A percentile compares a stretch with the other conserved stretches of the same genome.
Conservation (phyloP, 2,888 invertebrate species). For the Tryphoninae sp. region DNA sequence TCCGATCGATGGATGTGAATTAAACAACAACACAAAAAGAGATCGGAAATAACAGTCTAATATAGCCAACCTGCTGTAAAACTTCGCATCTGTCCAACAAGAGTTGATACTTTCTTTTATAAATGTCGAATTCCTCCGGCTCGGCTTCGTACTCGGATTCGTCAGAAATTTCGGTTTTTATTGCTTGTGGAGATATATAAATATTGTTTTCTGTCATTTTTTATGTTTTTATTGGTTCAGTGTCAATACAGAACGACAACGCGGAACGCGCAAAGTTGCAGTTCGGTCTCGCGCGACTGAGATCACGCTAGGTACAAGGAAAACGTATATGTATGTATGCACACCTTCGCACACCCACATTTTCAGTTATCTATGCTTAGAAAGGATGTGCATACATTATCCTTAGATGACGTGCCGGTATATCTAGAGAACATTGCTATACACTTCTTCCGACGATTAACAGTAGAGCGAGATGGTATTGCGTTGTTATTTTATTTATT, state of each 20-base stretch:
- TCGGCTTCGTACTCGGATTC: conserved; percentile 84
- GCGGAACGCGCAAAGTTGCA: background rate
- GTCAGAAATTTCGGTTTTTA: conserved; percentile 82
- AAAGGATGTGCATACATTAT: conserved; percentile 34
- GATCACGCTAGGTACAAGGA: background rate
- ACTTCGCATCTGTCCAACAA: conserved; percentile 89
- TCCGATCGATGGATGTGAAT: background rate
- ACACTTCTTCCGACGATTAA: conserved; percentile 53
- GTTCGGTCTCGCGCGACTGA: conserved; percentile 4
- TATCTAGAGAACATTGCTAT: conserved; percentile 7
- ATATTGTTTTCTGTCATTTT: conserved; percentile 60
- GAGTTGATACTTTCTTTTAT: conserved; percentile 88
- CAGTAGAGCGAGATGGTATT: conserved; percentile 41
- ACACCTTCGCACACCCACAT: background rate
- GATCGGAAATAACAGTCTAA: background rate
- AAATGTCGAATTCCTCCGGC: conserved; percentile 85
- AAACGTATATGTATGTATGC: background rate
- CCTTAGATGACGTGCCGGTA: conserved; percentile 13
- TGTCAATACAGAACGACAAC: background rate
- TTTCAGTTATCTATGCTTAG: background rate
- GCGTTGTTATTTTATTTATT: conserved; percentile 52
- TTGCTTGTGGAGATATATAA: conserved; percentile 49
- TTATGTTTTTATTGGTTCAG: conserved; percentile 7
- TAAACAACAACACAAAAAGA: background rate
- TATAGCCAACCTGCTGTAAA: conserved; percentile 83